Conservation (phyloP, 2,888 invertebrate species). For the Cerastis rubricosa region DNA sequence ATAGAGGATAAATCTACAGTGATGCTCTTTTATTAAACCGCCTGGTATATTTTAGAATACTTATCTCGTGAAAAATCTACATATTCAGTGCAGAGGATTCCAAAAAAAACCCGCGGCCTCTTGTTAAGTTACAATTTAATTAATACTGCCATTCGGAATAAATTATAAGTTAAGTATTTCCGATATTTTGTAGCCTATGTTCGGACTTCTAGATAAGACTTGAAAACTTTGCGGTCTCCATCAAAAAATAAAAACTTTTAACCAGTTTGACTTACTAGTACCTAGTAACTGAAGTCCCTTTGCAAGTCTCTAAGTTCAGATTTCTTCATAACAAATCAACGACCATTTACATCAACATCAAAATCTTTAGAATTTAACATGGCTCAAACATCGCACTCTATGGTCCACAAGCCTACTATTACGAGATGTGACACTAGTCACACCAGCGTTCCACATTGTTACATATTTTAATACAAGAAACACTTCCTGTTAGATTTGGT, state of each 20-base stretch:
- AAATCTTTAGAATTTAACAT: too few species aligned
- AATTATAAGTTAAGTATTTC: not conserved
- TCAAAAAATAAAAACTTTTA: not conserved
- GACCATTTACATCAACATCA: not conserved
- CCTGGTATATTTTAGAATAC: not conserved
- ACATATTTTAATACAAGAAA: slow-evolving; percentile 57
- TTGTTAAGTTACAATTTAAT: not conserved
- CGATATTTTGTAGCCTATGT: not conserved
- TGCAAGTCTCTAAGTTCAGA: not conserved
- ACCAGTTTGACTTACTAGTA: too few species aligned
- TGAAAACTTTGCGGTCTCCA: not conserved
- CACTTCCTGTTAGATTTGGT: slow-evolving; percentile 51
- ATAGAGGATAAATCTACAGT: not conserved
- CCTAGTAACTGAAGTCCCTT: not conserved
- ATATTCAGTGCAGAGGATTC: not conserved
- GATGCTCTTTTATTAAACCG: not conserved
- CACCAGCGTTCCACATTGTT: slow-evolving; percentile 56
- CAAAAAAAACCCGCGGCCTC: not conserved
- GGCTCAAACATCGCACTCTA: not conserved
- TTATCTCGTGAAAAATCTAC: not conserved
- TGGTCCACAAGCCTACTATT: slow-evolving; percentile 37
- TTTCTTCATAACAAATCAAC: not conserved
- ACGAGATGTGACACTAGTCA: slow-evolving; percentile 55
- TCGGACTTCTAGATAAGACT: not conserved
- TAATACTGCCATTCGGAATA: not conserved